phyloP scores from a whole-genome alignment of 2,113 vertebrate genomes.

The Chionomys nivalis region DNA sequence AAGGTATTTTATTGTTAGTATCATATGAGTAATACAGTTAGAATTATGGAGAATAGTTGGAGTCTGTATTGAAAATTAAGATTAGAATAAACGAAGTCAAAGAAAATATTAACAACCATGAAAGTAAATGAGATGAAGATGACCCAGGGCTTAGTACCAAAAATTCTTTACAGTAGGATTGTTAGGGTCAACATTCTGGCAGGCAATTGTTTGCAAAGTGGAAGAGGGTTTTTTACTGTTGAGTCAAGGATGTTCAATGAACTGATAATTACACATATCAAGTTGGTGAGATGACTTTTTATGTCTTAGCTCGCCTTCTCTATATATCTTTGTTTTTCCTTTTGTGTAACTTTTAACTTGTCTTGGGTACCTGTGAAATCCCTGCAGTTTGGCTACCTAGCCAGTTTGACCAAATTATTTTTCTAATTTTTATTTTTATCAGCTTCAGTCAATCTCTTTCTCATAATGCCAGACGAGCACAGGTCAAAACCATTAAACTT shows the following conservation, averaged over 20 bases:
- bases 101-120: not conserved
- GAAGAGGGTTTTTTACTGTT: not conserved
- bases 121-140: not conserved
- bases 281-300: not conserved
- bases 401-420: not conserved
- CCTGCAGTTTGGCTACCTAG: not conserved
- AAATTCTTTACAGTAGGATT: not conserved
- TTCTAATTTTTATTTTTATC: not conserved
- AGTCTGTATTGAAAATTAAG: not conserved
- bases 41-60: not conserved
- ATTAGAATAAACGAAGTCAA: not conserved
- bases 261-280: not conserved
- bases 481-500: not conserved
- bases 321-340: not conserved
- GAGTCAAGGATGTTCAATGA: not conserved
- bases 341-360: not conserved
- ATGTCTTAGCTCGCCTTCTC: not conserved
- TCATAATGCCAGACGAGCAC: not conserved
- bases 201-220: not conserved
- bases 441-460: not conserved
- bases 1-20: not conserved
- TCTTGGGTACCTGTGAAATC: not conserved
- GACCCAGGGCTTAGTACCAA: not conserved
- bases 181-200: not conserved
- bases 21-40: not conserved